These are phyloP conservation scores for Orius laevigatus DNA, from an alignment of 1,140 invertebrate genomes.

Conservation along the genomic window DNA sequence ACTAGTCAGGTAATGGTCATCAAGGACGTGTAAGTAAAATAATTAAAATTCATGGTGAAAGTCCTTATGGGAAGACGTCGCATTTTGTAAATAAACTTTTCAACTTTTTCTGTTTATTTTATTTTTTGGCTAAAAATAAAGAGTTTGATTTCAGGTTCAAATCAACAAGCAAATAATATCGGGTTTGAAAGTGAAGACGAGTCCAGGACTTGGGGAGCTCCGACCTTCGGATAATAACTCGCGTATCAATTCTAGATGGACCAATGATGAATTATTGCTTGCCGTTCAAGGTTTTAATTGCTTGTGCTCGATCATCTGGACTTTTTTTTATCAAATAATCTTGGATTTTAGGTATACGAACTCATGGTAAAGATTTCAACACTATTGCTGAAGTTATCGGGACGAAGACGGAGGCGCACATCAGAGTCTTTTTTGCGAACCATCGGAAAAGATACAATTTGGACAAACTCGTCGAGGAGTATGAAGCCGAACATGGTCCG, in stretches of 20 bases:
- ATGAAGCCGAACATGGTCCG: constrained; percentile 59
- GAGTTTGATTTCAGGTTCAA: constrained; percentile 57
- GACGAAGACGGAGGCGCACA: constrained; percentile 85
- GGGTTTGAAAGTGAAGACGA: constrained; percentile 59
- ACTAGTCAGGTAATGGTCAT: background rate
- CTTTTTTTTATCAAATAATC: background rate
- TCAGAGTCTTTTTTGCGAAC: constrained; percentile 79
- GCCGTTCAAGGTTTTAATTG: constrained; percentile 66
- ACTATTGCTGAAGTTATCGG: constrained; percentile 89
- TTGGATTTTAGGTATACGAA: constrained; percentile 45
- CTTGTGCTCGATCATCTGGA: background rate
- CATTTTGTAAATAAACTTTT: background rate
- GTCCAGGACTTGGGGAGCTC: constrained; percentile 54
- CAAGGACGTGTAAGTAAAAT: background rate
- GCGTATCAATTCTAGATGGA: constrained; percentile 76
- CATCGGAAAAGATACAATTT: constrained; percentile 80
- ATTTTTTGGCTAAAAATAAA: constrained; percentile 10
- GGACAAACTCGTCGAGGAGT: constrained; percentile 75
- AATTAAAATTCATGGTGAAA: too few relatives aligned
- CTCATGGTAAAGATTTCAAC: constrained; percentile 91
- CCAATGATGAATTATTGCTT: constrained; percentile 76
- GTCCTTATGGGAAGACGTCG: background rate
- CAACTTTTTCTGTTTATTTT: background rate
- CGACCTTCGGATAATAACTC: constrained; percentile 47
- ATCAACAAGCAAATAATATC: constrained; percentile 85